A percentile compares a stretch with the other conserved stretches of the same genome.
phyloP scores from a whole-genome alignment of 2,113 vertebrate species.

The Alouatta palliata region DNA sequence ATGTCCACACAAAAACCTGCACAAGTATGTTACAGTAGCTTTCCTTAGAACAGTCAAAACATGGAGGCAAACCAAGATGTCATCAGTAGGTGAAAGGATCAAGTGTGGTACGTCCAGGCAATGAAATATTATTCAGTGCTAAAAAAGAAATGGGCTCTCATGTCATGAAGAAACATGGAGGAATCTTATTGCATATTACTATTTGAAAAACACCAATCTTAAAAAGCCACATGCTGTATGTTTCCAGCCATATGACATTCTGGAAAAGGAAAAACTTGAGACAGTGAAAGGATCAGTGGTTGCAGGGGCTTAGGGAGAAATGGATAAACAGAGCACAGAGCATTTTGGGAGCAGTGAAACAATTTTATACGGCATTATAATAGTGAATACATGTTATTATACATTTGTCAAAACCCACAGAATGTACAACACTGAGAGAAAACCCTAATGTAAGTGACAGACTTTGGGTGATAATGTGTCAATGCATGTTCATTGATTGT shows the following conservation, averaged over 20 bases:
- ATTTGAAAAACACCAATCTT: not conserved
- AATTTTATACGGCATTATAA: not conserved
- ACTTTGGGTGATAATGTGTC: no score
- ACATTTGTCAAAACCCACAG: not conserved
- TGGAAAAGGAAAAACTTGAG: not conserved
- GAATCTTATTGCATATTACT: not conserved
- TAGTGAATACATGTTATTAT: not conserved
- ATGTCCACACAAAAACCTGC: not conserved
- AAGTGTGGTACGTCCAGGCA: not conserved
- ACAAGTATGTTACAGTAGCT: not conserved
- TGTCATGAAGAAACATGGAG: not conserved
- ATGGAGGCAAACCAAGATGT: not conserved
- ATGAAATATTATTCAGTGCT: not conserved
- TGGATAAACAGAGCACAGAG: not conserved
- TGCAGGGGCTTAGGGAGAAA: not conserved
- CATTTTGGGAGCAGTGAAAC: no score
- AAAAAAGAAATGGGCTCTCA: not conserved
- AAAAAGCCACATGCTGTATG: not conserved
- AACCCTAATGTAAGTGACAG: not conserved
- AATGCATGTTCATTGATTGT: accelerated
- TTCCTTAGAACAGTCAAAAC: not conserved
- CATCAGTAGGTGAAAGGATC: not conserved
- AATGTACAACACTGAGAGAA: not conserved
- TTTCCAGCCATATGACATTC: not conserved
- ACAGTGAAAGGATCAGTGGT: not conserved